These are phyloP conservation scores for Ibycter americanus DNA, from an alignment of 2,797 vertebrate genomes.

Conservation along the genomic window DNA sequence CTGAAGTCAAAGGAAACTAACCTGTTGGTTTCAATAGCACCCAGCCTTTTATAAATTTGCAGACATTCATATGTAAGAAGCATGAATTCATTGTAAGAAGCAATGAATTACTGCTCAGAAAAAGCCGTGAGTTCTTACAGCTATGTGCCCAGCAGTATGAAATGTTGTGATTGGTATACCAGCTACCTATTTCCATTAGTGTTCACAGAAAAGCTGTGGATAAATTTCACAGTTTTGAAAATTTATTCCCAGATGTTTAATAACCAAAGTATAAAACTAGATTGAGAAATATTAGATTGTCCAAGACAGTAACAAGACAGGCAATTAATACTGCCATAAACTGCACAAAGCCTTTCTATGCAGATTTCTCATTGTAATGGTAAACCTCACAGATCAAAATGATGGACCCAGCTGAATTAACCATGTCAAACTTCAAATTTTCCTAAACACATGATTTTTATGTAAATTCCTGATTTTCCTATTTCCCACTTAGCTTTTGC, in stretches of 20 bases:
- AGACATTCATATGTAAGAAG: constrained; percentile 19
- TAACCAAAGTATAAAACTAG: neutral
- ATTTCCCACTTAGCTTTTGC: neutral
- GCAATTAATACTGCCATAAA: neutral
- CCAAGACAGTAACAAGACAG: neutral
- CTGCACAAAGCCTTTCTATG: neutral
- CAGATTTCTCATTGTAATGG: neutral
- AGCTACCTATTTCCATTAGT: neutral
- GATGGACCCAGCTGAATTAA: neutral
- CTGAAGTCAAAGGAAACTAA: constrained; percentile 47
- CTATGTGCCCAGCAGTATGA: neutral
- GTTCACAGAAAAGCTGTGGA: neutral
- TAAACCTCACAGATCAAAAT: neutral
- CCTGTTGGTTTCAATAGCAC: constrained; percentile 26
- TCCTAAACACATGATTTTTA: neutral
- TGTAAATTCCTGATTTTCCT: neutral
- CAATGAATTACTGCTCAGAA: neutral
- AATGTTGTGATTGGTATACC: neutral
- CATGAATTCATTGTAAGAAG: neutral
- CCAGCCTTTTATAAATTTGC: constrained; percentile 28
- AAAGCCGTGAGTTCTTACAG: neutral
- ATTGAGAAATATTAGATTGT: neutral
- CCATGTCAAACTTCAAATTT: neutral
- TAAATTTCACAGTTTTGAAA: neutral
- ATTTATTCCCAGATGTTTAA: neutral